Base-by-base conservation (phyloP, 2,113 vertebrate genomes). In the Oncorhynchus mykiss region DNA sequence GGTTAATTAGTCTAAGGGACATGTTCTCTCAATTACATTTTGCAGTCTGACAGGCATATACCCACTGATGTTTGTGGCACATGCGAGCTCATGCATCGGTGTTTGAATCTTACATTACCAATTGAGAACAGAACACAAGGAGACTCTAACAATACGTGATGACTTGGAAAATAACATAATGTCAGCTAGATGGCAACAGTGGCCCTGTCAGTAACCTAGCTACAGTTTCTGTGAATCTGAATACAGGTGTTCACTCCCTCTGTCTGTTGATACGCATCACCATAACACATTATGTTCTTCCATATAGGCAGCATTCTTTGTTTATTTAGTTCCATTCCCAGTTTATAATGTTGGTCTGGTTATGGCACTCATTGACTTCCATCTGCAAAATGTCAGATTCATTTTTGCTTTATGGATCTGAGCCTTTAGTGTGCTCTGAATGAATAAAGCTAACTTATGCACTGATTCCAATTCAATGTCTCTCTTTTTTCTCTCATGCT, bases 401-500 rank as follows among this genome's bases (percentile, higher is more conserved):
- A 78, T 20, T 78, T 78, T 70, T 12, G 14, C 66, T 76, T 25
- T 67, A n/a, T 76, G 75, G 25, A 51, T 66, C 73, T 65, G 25
- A 70, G 72, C 72, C 78, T 80, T 57, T 72, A 34, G 69, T 78
- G 82, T 84, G 69, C 70, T 49, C 65, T 22, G 78, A 75, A 80
- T 80, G 51, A 20, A 13, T 65, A 78, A 60, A 71, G 72, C 67
- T 78, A 62, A 69, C 34, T 68, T 67, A 72, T 70, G 45, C 48
- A 39, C 49, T 54, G 14, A 54, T 54, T 54, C 49, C 49, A 18
- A 16, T 54, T 16, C 4, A 16, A 54, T 13, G 49, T 54, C 4
- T 54, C 49, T 54, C 8, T 11, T 45, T 45, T 39, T 45, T 45
- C 39, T 45, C 39, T 45, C 39, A 11, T 54, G 49, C 49, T 16